Evolutionary conservation across 2,113 vertebrate genomes (phyloP).

Genomic region (Colistium nudipinnis): DNA sequence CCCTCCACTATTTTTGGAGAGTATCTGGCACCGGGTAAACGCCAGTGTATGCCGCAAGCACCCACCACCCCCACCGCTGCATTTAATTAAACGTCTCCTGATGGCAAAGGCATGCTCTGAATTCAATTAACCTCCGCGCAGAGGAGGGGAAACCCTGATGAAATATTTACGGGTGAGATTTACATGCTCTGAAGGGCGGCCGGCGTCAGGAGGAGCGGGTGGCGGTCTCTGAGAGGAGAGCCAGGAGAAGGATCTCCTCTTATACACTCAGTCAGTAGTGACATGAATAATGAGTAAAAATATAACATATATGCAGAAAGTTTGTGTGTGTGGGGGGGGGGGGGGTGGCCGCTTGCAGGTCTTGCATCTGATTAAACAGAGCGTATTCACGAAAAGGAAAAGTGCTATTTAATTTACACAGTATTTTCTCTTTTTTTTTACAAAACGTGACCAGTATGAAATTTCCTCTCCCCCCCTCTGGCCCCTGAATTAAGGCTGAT

Average conservation of each 20-base stretch:
- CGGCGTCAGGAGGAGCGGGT: slow-evolving; percentile 17
- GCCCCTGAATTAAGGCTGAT: slow-evolving; percentile 36
- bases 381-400: not conserved
- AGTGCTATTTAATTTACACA: not conserved
- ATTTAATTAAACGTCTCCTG: slow-evolving; percentile 62
- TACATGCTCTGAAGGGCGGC: slow-evolving; percentile 46
- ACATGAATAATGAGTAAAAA: slow-evolving; percentile 25
- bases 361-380: not conserved
- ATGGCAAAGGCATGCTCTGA: slow-evolving; percentile 46
- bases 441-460: not conserved
- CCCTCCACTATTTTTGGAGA: slow-evolving; percentile 25
- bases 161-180: slow-evolving; percentile 75
- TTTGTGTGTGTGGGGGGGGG: no score
- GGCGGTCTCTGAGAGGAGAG: not conserved
- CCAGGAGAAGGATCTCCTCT: slow-evolving; percentile 9
- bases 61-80: slow-evolving; percentile 21
- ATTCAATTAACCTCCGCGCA: slow-evolving; percentile 65
- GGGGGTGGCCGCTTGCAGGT: no score
- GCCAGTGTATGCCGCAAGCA: not conserved
- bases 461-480: slow-evolving; percentile 15
- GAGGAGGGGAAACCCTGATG: slow-evolving; percentile 33
- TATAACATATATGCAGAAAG: slow-evolving; percentile 13
- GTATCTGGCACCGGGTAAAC: slow-evolving; percentile 17
- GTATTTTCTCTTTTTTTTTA: not conserved
- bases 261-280: slow-evolving; percentile 29